Base-by-base conservation (phyloP, 2,113 vertebrate genomes). In the Nestor notabilis region DNA sequence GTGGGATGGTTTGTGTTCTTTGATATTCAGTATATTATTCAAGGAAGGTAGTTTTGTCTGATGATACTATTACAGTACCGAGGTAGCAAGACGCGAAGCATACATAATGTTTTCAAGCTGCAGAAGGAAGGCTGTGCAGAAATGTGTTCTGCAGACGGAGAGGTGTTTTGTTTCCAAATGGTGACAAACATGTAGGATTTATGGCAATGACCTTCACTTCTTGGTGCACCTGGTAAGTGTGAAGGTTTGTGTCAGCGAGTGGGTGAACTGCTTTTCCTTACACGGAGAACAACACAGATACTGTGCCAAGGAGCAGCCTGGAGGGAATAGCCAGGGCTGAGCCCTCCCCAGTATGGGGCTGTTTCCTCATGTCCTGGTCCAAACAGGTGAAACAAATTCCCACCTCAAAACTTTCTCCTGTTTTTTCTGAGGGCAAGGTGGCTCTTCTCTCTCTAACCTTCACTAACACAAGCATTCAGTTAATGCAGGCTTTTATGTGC, bases 271-370 rank as follows among this genome's bases (percentile, higher is more conserved):
- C 12, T 72, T 87, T n/a, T 44, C 47, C 2, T 0, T 31, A 3
- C 33, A 6, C 6, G 69, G 60, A 69, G 43, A 37, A 11, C 13
- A 33, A 4, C 18, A 23, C 64, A 25, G 69, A 58, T 11, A 23
- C 28, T 0, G 1, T 53, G 80, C 25, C 61, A 27, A 39, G 66
- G 23, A 89, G 55, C 41, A 83, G n/a, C 55, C 56, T 20, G 0
- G 0, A n/a, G 49, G 28, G 20, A 69, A 23, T 56, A 3, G 3
- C 41, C 39, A 31, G 43, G 41, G 37, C 46, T 64, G 17, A 83
- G 23, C 28, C 17, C 20, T 90, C 23, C 37, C 50, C 11, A 9
- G 41, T 23, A 10, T 9, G 11, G 41, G 46, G 7, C 3, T 2
- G 1, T 11, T 80, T 58, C 63, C 72, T 78, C 25, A 27, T 39